Base-by-base conservation (phyloP, 2,888 invertebrate genomes). In the Platerodrilus igneus region DNA sequence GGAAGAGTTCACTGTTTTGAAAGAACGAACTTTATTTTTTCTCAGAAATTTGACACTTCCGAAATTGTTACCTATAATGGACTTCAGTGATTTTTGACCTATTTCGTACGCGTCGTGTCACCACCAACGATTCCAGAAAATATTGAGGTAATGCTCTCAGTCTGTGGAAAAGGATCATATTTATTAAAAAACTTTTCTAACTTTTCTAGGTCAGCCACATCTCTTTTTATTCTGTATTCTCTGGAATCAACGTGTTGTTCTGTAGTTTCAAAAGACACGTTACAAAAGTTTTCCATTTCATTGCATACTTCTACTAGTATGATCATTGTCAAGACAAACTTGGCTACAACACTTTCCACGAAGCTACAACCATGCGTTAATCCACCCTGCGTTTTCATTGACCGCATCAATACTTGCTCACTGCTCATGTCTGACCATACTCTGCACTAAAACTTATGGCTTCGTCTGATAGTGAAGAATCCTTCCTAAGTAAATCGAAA, bases 211-310 rank as follows among this genome's bases (percentile, higher is more conserved):
- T 59, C 56, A 40, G 42, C 48, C 38, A 51, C 52, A 54, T 63
- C 59, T 48, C 57, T 53, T 32, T 42, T 45, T 41, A 62, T 56
- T 41, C 60, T 45, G 35, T 49, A 57, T 48, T 51, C 47, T 28
- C 53, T 46, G 13, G 50, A 47, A 49, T 59, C 60, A 28, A 58
- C 45, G 35, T 61, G 62, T 51, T 60, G 60, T 34, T 60, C 58
- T 29, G 51, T 48, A 11, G 54, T 51, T 37, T 43, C 45, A 38
- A 47, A 48, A 10, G 47, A 46, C 19, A 50, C 36, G 23, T 52
- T 38, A 40, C 53, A 56, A 46, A 58, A 56, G 22, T 47, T 17
- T 47, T 57, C 56, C 31, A 57, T 46, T 16, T 34, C 47, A 40
- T 58, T 45, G 8, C 44, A 45, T 33, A 58, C 31, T 32, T 53